Conservation (phyloP, 2,113 vertebrate genomes). For the Pseudopipra pipra region DNA sequence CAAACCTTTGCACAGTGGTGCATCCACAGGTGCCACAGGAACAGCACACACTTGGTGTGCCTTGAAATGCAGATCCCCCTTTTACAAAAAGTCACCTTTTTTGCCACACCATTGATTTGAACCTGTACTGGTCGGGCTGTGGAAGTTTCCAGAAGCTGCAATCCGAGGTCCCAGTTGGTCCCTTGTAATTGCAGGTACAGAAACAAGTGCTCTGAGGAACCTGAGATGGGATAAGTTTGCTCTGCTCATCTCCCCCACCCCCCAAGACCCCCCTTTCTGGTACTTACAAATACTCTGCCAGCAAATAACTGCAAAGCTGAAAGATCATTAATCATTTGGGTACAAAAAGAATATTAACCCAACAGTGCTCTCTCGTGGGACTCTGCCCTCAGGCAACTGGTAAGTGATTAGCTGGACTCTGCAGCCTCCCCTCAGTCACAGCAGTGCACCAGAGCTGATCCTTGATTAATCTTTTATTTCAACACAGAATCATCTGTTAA, state of each 20-base stretch:
- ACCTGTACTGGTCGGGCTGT: not conserved
- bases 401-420: not conserved
- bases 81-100: not conserved
- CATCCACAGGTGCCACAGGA: not conserved
- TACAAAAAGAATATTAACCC: not conserved
- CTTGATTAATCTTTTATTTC: slow-evolving; percentile 7
- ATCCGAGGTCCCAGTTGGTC: fast-evolving
- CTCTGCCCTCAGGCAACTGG: not conserved
- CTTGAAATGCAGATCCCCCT: not conserved
- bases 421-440: not conserved
- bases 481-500: not conserved
- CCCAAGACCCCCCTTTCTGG: not conserved
- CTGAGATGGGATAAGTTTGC: fast-evolving
- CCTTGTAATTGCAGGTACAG: not conserved
- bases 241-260: not conserved
- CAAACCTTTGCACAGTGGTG: not conserved
- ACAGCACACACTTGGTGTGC: fast-evolving
- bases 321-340: not conserved
- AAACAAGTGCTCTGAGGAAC: not conserved
- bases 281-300: not conserved
- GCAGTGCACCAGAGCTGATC: not conserved
- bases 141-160: not conserved
- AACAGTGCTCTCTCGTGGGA: not conserved
- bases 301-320: not conserved
- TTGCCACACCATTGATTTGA: not conserved